Conservation (phyloP, 1,140 invertebrate species). For the Listronotus oregonensis region DNA sequence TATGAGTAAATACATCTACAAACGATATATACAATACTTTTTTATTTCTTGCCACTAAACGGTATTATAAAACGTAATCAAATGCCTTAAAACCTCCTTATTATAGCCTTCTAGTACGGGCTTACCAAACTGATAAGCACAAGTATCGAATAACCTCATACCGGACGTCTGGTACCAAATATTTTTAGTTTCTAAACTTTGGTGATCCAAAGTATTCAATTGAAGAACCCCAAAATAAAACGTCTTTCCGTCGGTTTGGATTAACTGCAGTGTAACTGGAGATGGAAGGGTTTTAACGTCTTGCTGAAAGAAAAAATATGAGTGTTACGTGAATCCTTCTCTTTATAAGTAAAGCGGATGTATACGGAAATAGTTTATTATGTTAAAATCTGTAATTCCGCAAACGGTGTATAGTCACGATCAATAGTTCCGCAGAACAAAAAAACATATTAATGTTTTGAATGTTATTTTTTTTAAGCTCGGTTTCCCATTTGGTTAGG, state of each 20-base stretch:
- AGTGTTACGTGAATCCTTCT: slow-evolving; percentile 9
- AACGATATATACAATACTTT: no score
- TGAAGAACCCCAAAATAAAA: slow-evolving; percentile 85
- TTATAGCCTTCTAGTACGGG: slow-evolving; percentile 76
- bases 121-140: slow-evolving; percentile 65
- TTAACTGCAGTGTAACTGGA: slow-evolving; percentile 80
- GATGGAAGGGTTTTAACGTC: slow-evolving; percentile 69
- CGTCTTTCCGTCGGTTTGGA: slow-evolving; percentile 74
- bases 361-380: no score
- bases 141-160: slow-evolving; percentile 71
- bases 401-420: no score
- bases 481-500: no score
- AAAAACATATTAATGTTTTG: no score
- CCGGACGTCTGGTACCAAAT: slow-evolving; percentile 74
- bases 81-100: slow-evolving; percentile 71
- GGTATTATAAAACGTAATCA: slow-evolving; percentile 79
- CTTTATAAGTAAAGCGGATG: no score
- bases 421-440: no score
- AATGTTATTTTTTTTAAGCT: no score
- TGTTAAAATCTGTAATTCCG: no score
- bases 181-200: slow-evolving; percentile 72
- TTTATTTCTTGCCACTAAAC: slow-evolving; percentile 18
- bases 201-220: slow-evolving; percentile 80
- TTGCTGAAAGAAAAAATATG: slow-evolving; percentile 60
- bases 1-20: no score